Evolutionary conservation across 2,888 invertebrate species (phyloP), one percentile per base, ranked within the genome.

Genomic region (Phasia obesa): DNA sequence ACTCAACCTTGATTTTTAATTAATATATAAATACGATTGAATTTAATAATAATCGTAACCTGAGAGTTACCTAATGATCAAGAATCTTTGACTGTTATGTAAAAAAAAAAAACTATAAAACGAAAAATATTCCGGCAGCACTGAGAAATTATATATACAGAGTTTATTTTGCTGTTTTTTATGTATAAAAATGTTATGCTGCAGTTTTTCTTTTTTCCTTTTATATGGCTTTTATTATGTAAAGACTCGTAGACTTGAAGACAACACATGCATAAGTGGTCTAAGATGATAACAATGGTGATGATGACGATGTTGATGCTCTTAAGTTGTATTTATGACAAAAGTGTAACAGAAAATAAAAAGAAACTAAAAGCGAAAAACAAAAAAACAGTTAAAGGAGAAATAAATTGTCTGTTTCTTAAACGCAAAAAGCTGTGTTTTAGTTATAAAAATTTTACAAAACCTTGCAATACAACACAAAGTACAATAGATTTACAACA

Each of bases 231-330:
- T 42, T 27, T 55, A 53, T 64, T 35, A 44, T 65, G 25, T 64
- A 51, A 64, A 75, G 57, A 70, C 49, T 38, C 62, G 25, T 23
- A 75, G 74, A 80, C 62, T 80, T 42, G 55, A 60, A 53, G 57
- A 62, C 74, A 57, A 25, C 62, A 78, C 47, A 73, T 60, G 44
- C 38, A 62, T 55, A 79, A 79, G 53, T 73, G 73, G 73, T 67
- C 60, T 73, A 42, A 65, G 59, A 67, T 67, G 59, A 73, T 73
- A 79, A 79, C 44, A 73, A 67, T 62, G 47, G 62, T 38, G 53
- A 73, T 73, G 71, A 78, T 71, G 49, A 62, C 27, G 35, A 11
- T 75, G 60, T 53, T 69, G 67, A 77, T 35, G 25, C 47, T 77
- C 27, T 70, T 17, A 47, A 77, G 55, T 71, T 73, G 17, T 62